Percentiles rank a stretch among this genome's conserved stretches.
Conservation (phyloP, 2,888 invertebrate genomes). For the Tiliacea citrago region DNA sequence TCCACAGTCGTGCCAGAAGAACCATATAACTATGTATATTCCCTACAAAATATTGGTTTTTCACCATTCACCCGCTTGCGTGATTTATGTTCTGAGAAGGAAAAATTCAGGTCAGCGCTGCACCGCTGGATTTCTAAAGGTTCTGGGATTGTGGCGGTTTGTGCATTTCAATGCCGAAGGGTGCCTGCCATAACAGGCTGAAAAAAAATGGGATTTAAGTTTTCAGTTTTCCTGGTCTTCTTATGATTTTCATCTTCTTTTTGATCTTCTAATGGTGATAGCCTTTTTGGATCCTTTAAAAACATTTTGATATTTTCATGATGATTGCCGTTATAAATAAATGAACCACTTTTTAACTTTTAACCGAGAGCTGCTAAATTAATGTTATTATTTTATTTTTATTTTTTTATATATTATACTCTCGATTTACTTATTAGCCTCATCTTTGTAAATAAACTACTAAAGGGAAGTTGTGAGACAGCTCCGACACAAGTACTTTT, state of each 20-base stretch:
- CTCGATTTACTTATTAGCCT: no score
- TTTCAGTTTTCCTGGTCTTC: background rate
- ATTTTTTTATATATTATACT: no score
- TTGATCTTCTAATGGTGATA: no score
- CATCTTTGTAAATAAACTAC: no score
- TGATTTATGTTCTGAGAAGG: constrained; percentile 56
- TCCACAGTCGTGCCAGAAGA: constrained; percentile 38
- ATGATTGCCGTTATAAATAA: no score
- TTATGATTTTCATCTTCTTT: no score
- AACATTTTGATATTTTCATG: background rate
- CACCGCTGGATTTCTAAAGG: constrained; percentile 46
- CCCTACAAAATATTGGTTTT: constrained; percentile 58
- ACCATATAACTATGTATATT: constrained; percentile 29
- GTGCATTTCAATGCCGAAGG: constrained; percentile 20
- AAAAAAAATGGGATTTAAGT: background rate
- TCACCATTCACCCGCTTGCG: constrained; percentile 48
- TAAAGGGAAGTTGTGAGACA: no score
- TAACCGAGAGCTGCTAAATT: no score
- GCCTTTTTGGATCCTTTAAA: background rate
- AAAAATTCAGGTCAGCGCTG: constrained; percentile 51
- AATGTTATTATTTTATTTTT: no score
- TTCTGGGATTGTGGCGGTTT: constrained; percentile 17
- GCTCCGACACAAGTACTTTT: no score
- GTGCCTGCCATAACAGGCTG: background rate
- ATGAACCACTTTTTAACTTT: no score